Base-by-base conservation (phyloP, 2,113 vertebrate species). In the Chaenocephalus aceratus region DNA sequence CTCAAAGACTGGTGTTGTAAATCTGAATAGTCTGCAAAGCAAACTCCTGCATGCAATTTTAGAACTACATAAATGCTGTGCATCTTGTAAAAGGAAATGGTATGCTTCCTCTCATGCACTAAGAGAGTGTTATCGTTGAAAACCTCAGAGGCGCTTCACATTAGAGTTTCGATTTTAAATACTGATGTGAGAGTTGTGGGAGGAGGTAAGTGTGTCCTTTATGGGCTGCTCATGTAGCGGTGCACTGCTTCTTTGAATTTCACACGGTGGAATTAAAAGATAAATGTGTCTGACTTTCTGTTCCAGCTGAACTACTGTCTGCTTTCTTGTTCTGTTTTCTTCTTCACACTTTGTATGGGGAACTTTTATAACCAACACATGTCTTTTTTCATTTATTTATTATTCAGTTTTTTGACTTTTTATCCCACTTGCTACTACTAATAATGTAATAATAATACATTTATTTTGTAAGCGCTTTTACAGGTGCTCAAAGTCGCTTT, bases 71-170 rank as follows among this genome's bases (percentile, higher is more conserved):
- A 56, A 11, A 51, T 34, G 75, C 59, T 54, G 53, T 45, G 13
- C 66, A 14, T 81, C 34, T 72, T 58, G 76, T 69, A 57, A 85
- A 89, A 88, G 90, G 90, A 94, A 93, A 88, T 88, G 79, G 73
- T 83, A 73, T 49, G 3, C 64, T 87, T 91, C 87, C 85, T 87
- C 70, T 86, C 44, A 0, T 36, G 59, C 23, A 5, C 59, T 12
- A 34, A 44, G 10, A 3, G 58, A 13, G 15, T 21, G 63, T 6
- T 73, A 79, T 77, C 62, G 26, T 8, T 34, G 15, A 75, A 90
- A 86, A 87, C 81, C 82, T 84, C 84, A 80, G 72, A 82, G 56
- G 16, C 6, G 9, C 60, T 79, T 74, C 58, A 57, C 53, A 62
- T 41, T 18, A 66, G 52, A 66, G 74, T 88, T 89, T 86, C 34